phyloP scores from a whole-genome alignment of 2,888 invertebrate species.

The Synergus japonicus region DNA sequence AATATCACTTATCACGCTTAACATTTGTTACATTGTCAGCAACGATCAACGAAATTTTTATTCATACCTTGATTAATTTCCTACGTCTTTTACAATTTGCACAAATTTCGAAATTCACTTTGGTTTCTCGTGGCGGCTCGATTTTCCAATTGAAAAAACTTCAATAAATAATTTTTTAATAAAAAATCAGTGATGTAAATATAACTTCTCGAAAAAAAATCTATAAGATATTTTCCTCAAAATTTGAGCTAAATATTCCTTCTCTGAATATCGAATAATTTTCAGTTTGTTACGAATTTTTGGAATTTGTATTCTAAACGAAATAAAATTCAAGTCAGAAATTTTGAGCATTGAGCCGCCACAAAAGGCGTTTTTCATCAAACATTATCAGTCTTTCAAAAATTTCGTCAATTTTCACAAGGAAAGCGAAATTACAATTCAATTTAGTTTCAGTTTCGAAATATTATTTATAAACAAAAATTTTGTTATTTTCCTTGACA shows the following conservation, averaged over 20 bases:
- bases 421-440: neutral
- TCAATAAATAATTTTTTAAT: neutral
- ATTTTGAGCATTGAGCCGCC: neutral
- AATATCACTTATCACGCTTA: constrained; percentile 1
- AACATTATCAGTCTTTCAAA: constrained; percentile 16
- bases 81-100: constrained; percentile 2
- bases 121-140: constrained; percentile 11
- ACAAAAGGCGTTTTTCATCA: neutral
- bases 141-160: neutral
- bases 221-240: neutral
- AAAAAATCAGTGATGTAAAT: too few relatives aligned
- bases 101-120: constrained; percentile 23
- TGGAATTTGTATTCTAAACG: neutral
- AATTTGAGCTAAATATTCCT: neutral
- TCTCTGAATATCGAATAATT: neutral
- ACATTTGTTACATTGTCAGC: neutral
- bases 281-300: neutral
- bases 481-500: too few relatives aligned
- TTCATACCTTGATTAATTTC: neutral
- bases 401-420: constrained; percentile 20
- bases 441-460: neutral
- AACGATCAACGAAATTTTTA: neutral
- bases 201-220: neutral
- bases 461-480: neutral
- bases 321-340: neutral